A percentile compares a stretch with the other conserved stretches of the same genome.
Conservation (phyloP, 2,888 invertebrate species). For the Smittia aterrima region DNA sequence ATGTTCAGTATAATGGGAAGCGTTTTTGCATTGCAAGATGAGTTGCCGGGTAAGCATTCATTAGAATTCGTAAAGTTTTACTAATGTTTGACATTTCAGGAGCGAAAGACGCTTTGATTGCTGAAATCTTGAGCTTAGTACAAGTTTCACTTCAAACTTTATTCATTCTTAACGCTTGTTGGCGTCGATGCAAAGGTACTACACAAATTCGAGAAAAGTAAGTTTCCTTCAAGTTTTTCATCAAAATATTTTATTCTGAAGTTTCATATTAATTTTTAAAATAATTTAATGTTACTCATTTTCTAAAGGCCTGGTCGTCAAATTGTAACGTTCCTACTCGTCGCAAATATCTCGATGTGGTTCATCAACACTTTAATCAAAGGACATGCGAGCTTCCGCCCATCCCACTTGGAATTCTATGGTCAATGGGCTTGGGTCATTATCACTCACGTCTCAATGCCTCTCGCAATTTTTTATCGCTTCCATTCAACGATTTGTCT, state of each 20-base stretch:
- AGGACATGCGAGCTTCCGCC: conserved; percentile 38
- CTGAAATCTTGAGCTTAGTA: conserved; percentile 70
- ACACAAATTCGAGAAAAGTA: conserved; percentile 33
- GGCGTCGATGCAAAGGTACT: conserved; percentile 68
- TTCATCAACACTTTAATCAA: conserved; percentile 42
- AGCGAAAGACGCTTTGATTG: conserved; percentile 64
- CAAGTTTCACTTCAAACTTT: conserved; percentile 79
- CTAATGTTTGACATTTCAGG: conserved; percentile 45
- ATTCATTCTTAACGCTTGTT: conserved; percentile 72
- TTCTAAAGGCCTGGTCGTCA: conserved; percentile 30
- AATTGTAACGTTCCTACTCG: conserved; percentile 36
- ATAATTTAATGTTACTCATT: not conserved
- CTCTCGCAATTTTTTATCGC: conserved; percentile 53
- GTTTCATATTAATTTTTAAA: not conserved
- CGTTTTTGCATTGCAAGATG: conserved; percentile 52
- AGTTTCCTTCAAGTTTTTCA: not conserved
- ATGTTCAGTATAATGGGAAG: conserved; percentile 78
- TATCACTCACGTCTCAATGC: conserved; percentile 86
- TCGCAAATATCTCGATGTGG: conserved; percentile 37
- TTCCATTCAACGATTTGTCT: conserved; percentile 91
- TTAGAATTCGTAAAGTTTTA: no score
- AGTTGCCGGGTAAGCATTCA: conserved; percentile 47
- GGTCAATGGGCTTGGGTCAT: conserved; percentile 90
- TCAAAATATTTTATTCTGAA: not conserved
- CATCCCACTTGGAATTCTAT: conserved; percentile 60